Percentiles rank a stretch among this genome's conserved stretches.
phyloP scores from a whole-genome alignment of 2,888 invertebrate genomes.

The Papilio demoleus region DNA sequence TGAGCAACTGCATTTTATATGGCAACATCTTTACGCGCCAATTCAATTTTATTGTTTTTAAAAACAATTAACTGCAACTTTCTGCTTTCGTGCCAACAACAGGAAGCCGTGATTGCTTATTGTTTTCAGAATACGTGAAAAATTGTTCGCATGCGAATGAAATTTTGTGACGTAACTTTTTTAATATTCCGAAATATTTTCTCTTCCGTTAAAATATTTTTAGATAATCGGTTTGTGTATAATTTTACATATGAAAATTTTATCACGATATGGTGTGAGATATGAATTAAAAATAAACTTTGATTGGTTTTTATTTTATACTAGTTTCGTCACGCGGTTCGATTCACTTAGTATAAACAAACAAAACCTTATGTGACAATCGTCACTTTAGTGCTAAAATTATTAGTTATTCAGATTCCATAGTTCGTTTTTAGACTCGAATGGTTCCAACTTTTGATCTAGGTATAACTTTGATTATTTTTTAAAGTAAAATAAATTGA shows the following conservation, averaged over 20 bases:
- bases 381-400: no score
- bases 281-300: background rate
- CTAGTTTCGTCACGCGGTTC: background rate
- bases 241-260: background rate
- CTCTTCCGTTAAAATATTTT: background rate
- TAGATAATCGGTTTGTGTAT: background rate
- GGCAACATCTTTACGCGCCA: conserved; percentile 17
- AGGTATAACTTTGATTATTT: background rate
- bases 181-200: conserved; percentile 12
- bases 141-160: conserved; percentile 24
- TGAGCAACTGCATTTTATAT: background rate
- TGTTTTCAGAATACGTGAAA: conserved; percentile 36
- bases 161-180: conserved; percentile 21
- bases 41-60: conserved; percentile 33
- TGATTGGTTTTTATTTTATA: background rate
- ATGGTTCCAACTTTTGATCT: background rate
- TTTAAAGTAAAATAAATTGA: background rate
- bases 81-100: conserved; percentile 22
- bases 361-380: no score
- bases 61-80: conserved; percentile 37
- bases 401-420: no score
- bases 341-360: background rate
- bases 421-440: no score
- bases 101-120: conserved; percentile 31
- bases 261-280: background rate